Evolutionary conservation across 2,888 invertebrate species (phyloP).

Genomic region (Ennomos fuscantarius): DNA sequence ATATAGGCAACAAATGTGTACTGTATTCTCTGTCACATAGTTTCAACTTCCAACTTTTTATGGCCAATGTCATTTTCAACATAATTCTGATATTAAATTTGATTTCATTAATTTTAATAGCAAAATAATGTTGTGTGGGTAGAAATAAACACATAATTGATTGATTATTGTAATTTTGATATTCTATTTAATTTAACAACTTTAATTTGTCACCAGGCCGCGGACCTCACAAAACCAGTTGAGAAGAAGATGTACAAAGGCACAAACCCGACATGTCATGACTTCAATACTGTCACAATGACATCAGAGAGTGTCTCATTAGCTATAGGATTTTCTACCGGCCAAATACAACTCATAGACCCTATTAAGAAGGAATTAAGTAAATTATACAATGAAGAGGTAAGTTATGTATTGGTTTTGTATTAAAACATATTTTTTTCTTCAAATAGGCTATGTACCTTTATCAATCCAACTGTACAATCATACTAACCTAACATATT

Average conservation of each 20-base stretch:
- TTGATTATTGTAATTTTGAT: not conserved
- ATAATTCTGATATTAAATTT: too few relatives aligned
- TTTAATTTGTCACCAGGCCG: conserved; percentile 86
- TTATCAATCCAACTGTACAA: too few relatives aligned
- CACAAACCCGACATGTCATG: conserved; percentile 99
- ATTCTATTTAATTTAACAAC: not conserved
- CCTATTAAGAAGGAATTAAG: conserved; percentile 98
- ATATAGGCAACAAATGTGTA: too few relatives aligned
- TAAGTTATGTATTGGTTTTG: conserved; percentile 65
- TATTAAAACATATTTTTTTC: too few relatives aligned
- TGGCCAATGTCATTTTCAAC: too few relatives aligned
- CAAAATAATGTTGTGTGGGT: too few relatives aligned
- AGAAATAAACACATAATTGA: too few relatives aligned
- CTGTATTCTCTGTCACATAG: too few relatives aligned
- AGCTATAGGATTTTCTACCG: conserved; percentile 98
- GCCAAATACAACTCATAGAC: conserved; percentile 99
- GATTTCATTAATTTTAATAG: too few relatives aligned
- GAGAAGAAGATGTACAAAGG: conserved; percentile 99
- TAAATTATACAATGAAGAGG: conserved; percentile 99
- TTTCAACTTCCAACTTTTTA: too few relatives aligned
- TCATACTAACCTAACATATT: too few relatives aligned
- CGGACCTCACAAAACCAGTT: conserved; percentile 97
- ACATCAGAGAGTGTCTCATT: conserved; percentile 94
- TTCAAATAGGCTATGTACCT: too few relatives aligned
- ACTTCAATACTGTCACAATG: conserved; percentile 95